Conservation (phyloP, 2,888 invertebrate species). For the Volucella inflata region DNA sequence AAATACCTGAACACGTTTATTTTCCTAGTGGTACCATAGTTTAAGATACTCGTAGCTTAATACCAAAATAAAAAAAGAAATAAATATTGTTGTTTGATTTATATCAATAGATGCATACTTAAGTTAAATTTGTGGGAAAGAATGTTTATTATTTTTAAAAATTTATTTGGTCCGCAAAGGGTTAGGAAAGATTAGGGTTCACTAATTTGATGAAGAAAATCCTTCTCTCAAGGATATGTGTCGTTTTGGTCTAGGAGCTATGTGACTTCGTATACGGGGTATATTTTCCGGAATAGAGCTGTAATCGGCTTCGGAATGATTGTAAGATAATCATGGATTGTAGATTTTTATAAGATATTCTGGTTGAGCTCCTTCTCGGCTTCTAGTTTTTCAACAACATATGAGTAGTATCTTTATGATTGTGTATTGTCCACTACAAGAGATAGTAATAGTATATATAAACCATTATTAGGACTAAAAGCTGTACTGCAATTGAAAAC, state of each 20-base stretch:
- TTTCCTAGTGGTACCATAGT: too few relatives aligned
- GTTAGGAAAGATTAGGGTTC: too few relatives aligned
- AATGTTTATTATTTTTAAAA: too few relatives aligned
- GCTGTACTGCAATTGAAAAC: slow-evolving; percentile 3
- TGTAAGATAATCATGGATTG: not conserved
- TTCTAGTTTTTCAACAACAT: not conserved
- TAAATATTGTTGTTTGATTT: too few relatives aligned
- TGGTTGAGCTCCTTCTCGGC: not conserved
- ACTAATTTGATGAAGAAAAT: not conserved
- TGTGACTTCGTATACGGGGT: not conserved
- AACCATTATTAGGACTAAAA: slow-evolving; percentile 10
- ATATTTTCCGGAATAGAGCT: not conserved
- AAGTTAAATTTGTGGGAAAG: too few relatives aligned
- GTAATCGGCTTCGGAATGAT: not conserved
- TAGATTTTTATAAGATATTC: not conserved
- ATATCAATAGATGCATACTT: too few relatives aligned
- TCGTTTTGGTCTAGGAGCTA: not conserved
- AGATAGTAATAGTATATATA: slow-evolving; percentile 1
- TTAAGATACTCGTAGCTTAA: too few relatives aligned
- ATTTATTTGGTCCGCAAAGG: too few relatives aligned
- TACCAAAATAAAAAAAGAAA: too few relatives aligned
- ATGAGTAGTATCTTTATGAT: not conserved
- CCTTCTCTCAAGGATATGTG: not conserved
- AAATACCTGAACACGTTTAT: too few relatives aligned
- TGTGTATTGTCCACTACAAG: not conserved